Conservation (phyloP, 2,797 vertebrate genomes). For the Betta splendens region DNA sequence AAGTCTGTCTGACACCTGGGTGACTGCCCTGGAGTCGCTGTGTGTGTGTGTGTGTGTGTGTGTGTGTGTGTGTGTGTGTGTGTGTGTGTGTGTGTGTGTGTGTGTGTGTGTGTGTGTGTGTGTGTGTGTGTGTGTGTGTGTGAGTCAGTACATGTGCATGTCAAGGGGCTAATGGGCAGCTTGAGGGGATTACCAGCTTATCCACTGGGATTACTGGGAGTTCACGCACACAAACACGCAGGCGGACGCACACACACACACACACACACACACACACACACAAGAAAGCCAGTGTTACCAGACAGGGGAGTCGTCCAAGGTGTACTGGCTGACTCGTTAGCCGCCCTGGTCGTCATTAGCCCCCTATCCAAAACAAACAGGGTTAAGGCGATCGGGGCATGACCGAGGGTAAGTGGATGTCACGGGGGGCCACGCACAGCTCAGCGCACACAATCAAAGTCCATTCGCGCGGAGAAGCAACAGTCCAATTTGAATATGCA, state of each 20-base stretch:
- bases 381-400: constrained; percentile 39
- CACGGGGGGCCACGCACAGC: constrained; percentile 12
- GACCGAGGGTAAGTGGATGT: constrained; percentile 26
- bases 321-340: constrained; percentile 46
- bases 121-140: constrained; percentile 20
- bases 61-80: constrained; percentile 9
- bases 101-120: constrained; percentile 10
- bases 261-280: constrained; percentile 18
- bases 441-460: constrained; percentile 15
- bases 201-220: constrained; percentile 75
- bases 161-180: constrained; percentile 69
- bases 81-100: constrained; percentile 29
- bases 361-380: constrained; percentile 45
- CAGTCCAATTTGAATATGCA: not conserved
- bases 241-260: constrained; percentile 18
- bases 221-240: constrained; percentile 30
- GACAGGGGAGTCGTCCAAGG: constrained; percentile 45
- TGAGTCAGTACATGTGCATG: no score
- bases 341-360: constrained; percentile 44
- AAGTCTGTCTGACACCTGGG: constrained; percentile 64
- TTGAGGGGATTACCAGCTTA: constrained; percentile 74
- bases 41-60: constrained; percentile 13
- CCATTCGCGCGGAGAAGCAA: not conserved
- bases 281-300: constrained; percentile 44
- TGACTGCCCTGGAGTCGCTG: constrained; percentile 54